phyloP scores from a whole-genome alignment of 2,888 invertebrate genomes.

The Tipula confusa region DNA sequence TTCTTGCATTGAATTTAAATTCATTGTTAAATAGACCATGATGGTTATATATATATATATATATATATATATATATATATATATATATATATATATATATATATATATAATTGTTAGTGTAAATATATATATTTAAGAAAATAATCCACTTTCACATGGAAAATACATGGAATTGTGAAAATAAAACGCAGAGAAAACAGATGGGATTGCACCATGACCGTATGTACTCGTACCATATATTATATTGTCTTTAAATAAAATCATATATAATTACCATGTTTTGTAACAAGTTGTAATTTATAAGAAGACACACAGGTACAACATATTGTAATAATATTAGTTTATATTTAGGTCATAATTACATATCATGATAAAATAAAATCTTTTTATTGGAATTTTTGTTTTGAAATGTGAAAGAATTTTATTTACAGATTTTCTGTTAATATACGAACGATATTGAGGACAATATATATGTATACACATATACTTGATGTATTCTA shows the following conservation, averaged over 20 bases:
- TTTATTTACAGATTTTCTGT: neutral
- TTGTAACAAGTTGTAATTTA: neutral
- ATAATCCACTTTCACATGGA: neutral
- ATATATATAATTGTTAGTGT: too few species aligned
- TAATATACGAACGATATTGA: neutral
- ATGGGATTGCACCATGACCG: neutral
- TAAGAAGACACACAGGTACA: neutral
- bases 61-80: neutral
- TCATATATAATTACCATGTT: neutral
- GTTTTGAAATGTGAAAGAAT: neutral
- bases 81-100: neutral
- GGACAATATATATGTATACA: too few species aligned
- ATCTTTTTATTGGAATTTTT: neutral
- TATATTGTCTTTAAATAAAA: neutral
- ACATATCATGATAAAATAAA: neutral
- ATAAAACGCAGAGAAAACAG: neutral
- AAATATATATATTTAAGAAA: too few species aligned
- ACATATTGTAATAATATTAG: neutral
- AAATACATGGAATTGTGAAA: neutral
- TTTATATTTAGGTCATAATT: slow-evolving; percentile 13
- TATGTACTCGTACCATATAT: too few species aligned
- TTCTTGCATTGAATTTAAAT: neutral
- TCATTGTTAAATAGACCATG: slow-evolving; percentile 7
- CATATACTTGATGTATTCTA: too few species aligned
- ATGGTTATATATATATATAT: neutral